Percentiles rank a stretch among this genome's conserved stretches.
These are phyloP conservation scores for Oceanodroma tethys DNA, from an alignment of 2,113 vertebrate genomes.

Conservation along the genomic window DNA sequence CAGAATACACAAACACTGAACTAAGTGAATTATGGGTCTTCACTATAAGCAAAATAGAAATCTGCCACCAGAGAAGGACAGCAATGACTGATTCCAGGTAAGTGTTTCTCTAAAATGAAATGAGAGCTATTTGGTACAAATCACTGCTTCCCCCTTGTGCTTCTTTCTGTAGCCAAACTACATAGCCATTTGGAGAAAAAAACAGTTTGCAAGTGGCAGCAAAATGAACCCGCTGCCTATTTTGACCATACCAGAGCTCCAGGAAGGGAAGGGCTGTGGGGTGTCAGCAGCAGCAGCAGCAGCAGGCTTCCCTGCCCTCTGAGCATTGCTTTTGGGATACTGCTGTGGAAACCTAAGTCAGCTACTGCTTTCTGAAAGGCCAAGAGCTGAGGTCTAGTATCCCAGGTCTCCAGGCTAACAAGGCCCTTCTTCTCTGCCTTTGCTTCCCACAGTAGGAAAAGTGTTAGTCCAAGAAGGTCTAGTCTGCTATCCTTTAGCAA, in stretches of 20 bases:
- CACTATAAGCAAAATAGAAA: constrained; percentile 33
- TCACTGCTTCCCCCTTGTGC: constrained; percentile 7
- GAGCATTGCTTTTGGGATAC: background rate
- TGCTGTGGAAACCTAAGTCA: background rate
- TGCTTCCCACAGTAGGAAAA: background rate
- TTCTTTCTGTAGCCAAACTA: constrained; percentile 2
- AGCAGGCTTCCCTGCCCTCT: background rate
- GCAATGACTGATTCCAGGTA: constrained; percentile 28
- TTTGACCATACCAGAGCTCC: background rate
- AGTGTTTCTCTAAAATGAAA: constrained; percentile 26
- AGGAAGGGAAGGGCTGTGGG: background rate
- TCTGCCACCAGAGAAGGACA: constrained; percentile 13
- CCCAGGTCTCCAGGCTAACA: background rate
- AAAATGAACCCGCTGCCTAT: background rate
- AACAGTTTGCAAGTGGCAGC: background rate
- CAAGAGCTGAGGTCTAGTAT: background rate
- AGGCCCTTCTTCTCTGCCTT: background rate
- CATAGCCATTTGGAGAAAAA: constrained; percentile 18
- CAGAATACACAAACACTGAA: constrained; percentile 17
- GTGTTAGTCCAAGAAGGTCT: background rate
- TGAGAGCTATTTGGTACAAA: constrained; percentile 36
- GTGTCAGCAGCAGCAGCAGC: background rate
- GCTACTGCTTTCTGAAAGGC: background rate
- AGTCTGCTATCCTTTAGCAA: background rate
- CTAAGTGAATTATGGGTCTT: constrained; percentile 44